Evolutionary conservation across 2,113 vertebrate genomes (phyloP), one percentile per base, ranked within the genome.

Genomic region (Oryzias woworae): DNA sequence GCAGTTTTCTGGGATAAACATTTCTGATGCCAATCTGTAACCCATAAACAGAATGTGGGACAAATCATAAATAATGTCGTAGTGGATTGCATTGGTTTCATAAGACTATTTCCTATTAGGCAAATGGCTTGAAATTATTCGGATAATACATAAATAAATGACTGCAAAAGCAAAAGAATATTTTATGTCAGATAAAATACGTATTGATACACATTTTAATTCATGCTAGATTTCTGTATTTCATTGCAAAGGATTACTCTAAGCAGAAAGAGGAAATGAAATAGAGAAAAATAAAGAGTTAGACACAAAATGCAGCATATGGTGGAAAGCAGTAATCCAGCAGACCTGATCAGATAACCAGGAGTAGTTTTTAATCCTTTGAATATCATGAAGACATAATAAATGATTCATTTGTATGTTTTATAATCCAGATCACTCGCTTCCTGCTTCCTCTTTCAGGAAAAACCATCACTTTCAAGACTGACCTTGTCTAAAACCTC

Each of bases 301-400:
- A 58, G 66, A 20, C 18, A 53, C 45, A 66, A 16, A 55, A 69
- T 64, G 26, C 16, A 44, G 36, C 69, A 72, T 71, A 57, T 46
- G 58, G 66, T 22, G n/a, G 54, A 49, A 0, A 23, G 8, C 24
- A 56, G 1, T 68, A 67, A 78, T 78, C 77, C 73, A 57, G 66
- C 43, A 54, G 45, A 60, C 15, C 14, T 3, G 18, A 58, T 54
- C 53, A 16, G 55, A 62, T 26, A 66, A 58, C 18, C 18, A 74
- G 66, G 18, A 22, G 82, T 78, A 72, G 52, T 22, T 50, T 56
- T 81, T 77, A 83, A 77, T 82, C 80, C 75, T 31, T 47, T 49
- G 3, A 8, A 69, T 63, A 63, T 74, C 48, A 69, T 71, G 50
- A 76, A 2, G 46, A 78, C 44, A 75, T 78, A 81, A 81, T 81